Percentiles rank a stretch among this genome's conserved stretches.
These are phyloP conservation scores for Sapayoa aenigma DNA, from an alignment of 2,113 vertebrate genomes.

Conservation along the genomic window DNA sequence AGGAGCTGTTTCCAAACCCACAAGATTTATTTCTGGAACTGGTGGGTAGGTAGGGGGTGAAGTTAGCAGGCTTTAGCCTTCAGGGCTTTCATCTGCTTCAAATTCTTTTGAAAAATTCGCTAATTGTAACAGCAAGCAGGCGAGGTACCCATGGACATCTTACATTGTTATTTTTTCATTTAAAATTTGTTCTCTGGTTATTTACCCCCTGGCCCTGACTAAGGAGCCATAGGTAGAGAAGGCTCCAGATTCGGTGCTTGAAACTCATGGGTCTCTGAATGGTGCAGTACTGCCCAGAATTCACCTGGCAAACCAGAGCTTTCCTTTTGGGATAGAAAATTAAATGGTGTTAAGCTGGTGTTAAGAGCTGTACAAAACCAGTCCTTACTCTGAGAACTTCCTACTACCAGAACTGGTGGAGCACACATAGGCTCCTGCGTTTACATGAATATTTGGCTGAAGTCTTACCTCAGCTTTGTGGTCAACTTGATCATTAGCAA, in stretches of 20 bases:
- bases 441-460: not conserved
- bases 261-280: not conserved
- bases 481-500: not conserved
- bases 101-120: not conserved
- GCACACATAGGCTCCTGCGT: accelerated
- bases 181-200: not conserved
- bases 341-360: not conserved
- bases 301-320: not conserved
- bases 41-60: conserved; percentile 4
- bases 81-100: conserved; percentile 49
- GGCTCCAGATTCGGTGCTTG: not conserved
- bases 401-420: not conserved
- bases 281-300: not conserved
- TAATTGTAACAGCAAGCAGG: not conserved
- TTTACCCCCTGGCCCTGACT: accelerated
- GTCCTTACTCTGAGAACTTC: not conserved
- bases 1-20: conserved; percentile 38
- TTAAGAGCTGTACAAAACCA: not conserved
- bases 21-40: conserved; percentile 59
- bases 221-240: not conserved
- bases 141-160: not conserved
- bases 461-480: not conserved
- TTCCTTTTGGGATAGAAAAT: not conserved
- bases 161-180: not conserved
- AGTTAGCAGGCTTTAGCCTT: conserved; percentile 30